Percentiles rank a stretch among this genome's conserved stretches.
Conservation (phyloP, 2,113 vertebrate species). For the Pygoscelis antarcticus region DNA sequence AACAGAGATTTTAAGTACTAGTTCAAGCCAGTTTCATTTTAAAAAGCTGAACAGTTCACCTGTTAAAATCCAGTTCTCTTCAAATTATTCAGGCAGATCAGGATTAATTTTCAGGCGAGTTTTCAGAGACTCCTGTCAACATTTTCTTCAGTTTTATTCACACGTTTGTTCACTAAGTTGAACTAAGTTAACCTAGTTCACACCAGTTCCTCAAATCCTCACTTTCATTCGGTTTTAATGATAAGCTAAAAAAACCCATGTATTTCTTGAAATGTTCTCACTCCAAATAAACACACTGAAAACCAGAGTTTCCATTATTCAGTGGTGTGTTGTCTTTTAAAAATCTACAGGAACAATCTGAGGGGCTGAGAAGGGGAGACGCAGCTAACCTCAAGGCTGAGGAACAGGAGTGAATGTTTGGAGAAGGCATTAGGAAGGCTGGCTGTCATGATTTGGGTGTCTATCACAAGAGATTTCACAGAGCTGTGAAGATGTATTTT, state of each 20-base stretch:
- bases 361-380: background rate
- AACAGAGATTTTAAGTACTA: background rate
- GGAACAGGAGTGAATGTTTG: background rate
- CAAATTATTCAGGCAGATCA: background rate
- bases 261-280: background rate
- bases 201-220: background rate
- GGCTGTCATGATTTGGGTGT: background rate
- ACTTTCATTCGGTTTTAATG: background rate
- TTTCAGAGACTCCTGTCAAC: background rate
- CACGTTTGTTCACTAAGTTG: background rate
- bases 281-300: background rate
- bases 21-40: background rate
- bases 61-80: background rate
- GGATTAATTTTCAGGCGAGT: background rate
- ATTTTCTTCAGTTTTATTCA: background rate
- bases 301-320: background rate
- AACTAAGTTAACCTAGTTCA: background rate
- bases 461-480: background rate
- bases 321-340: background rate
- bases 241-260: background rate
- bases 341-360: background rate
- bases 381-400: background rate
- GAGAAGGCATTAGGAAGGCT: background rate
- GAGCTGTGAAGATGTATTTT: background rate
- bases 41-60: background rate